These are phyloP conservation scores for Cyrtonyx montezumae DNA, from an alignment of 2,113 vertebrate species.

Conservation along the genomic window DNA sequence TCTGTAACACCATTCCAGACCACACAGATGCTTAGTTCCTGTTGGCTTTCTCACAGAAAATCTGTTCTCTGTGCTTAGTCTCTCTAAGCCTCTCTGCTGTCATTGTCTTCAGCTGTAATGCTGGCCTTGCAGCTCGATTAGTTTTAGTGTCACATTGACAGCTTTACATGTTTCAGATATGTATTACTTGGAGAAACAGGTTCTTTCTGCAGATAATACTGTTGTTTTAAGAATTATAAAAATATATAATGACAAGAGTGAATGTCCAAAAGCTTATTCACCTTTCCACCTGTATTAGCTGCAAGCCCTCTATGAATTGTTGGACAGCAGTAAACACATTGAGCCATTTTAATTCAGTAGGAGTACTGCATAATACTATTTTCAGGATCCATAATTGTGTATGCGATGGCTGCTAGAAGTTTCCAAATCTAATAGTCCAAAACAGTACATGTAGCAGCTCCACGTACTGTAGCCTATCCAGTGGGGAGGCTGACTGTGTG, in stretches of 20 bases:
- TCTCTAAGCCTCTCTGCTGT: conserved; percentile 13
- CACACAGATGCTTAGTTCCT: not conserved
- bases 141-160: not conserved
- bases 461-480: not conserved
- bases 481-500: rapidly evolving
- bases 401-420: not conserved
- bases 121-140: not conserved
- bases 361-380: not conserved
- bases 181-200: not conserved
- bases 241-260: rapidly evolving
- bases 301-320: not conserved
- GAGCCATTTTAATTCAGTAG: not conserved
- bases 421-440: not conserved
- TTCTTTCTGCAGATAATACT: not conserved
- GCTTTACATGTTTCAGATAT: not conserved
- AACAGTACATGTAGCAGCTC: not conserved
- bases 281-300: not conserved
- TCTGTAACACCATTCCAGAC: conserved; percentile 14
- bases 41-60: not conserved
- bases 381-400: not conserved
- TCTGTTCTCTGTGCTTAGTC: conserved; percentile 1
- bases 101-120: not conserved
- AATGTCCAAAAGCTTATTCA: not conserved
- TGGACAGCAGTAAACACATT: not conserved
- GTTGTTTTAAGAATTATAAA: not conserved